Conservation (phyloP, 2,797 vertebrate species). For the Eospalax fontanierii region DNA sequence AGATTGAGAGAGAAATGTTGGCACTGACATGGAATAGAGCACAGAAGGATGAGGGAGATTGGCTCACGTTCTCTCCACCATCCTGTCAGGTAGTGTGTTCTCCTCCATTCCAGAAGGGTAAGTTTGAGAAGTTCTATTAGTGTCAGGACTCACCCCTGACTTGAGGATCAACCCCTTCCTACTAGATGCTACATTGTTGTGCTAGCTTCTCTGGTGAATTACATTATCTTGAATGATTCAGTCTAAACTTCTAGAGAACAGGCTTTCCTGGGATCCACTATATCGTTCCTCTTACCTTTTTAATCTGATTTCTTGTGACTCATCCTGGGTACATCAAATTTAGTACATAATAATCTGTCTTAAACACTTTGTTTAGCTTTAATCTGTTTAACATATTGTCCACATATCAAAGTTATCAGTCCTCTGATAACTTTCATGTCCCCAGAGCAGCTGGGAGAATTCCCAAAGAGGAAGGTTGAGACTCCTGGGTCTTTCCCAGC, state of each 20-base stretch:
- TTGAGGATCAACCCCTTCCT: neutral
- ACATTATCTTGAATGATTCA: neutral
- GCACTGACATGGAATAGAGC: neutral
- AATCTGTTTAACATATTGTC: neutral
- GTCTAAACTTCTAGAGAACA: neutral
- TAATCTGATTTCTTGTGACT: constrained; percentile 21
- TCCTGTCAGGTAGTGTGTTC: neutral
- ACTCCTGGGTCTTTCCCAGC: constrained; percentile 28
- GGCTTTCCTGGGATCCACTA: neutral
- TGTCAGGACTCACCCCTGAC: neutral
- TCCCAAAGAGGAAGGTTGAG: neutral
- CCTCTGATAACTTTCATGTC: constrained; percentile 4
- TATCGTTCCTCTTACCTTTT: neutral
- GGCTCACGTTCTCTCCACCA: neutral
- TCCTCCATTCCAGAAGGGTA: neutral
- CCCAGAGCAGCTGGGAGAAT: constrained; percentile 2
- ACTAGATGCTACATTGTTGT: neutral
- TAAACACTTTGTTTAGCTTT: neutral
- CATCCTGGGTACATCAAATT: neutral
- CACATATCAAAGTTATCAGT: neutral
- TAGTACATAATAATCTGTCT: neutral
- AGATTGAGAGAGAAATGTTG: neutral
- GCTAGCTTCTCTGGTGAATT: neutral
- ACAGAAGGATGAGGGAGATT: neutral
- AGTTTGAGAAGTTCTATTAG: neutral